Base-by-base conservation (phyloP, 1,140 invertebrate genomes). In the Euura saliciscinereae region DNA sequence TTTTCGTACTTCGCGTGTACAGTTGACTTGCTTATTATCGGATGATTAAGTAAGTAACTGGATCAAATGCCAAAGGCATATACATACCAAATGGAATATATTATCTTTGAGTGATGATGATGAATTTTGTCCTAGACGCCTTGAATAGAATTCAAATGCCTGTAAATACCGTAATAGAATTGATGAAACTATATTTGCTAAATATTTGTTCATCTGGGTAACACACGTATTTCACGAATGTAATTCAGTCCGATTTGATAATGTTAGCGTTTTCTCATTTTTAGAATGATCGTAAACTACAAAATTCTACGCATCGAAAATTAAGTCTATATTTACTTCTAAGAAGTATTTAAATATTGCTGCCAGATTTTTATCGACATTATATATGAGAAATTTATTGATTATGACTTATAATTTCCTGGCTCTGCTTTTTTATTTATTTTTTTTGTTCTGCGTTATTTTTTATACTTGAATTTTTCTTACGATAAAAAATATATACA, bases 1-100 rank as follows among this genome's bases (percentile, higher is more conserved):
- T 59, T 59, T 59, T 59, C 8, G n/a, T n/a, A n/a, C n/a, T n/a
- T n/a, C n/a, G n/a, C n/a, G n/a, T n/a, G n/a, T n/a, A n/a, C n/a
- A n/a, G 51, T 59, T n/a, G n/a, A n/a, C n/a, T 59, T 59, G 51
- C 51, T 59, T 59, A n/a, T n/a, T 59, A 10, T 10, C n/a, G 8
- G n/a, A 10, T n/a, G 51, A n/a, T 8, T 59, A 59, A 59, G 51
- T 59, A 59, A 59, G 51, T 59, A 10, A 67, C 7, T 13, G 7
- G 2, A 67, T 77, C 66, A 71, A 76, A 74, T 76, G 59, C 73
- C 75, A 74, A 77, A 77, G 74, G 70, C 75, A 72, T 77, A 44
- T 74, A 70, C 71, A 59, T 77, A 77, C 71, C 72, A 77, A 77
- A 76, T 70, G 69, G 44, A 70, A 71, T 66, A 71, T 44, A 44